phyloP scores from a whole-genome alignment of 2,888 invertebrate species.

The Ophioninae sp. region DNA sequence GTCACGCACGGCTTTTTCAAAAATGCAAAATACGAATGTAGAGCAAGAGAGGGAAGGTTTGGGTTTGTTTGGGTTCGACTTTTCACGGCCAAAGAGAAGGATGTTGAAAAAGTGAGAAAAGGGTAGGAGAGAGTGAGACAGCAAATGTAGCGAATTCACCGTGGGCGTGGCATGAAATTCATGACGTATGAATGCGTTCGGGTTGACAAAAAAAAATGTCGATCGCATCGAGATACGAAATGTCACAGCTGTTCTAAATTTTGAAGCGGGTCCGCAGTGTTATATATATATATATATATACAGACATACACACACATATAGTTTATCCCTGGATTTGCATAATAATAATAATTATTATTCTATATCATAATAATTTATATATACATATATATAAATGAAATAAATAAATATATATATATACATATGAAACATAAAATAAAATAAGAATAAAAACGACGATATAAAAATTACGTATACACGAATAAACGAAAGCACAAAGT shows the following conservation, averaged over 20 bases:
- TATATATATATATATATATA: not conserved
- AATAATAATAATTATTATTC: not conserved
- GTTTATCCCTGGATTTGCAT: not conserved
- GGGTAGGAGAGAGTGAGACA: not conserved
- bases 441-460: too few species aligned
- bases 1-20: too few species aligned
- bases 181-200: not conserved
- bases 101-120: too few species aligned
- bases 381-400: not conserved
- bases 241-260: not conserved
- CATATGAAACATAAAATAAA: not conserved
- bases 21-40: too few species aligned
- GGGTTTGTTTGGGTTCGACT: too few species aligned
- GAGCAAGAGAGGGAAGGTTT: too few species aligned
- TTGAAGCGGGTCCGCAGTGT: not conserved
- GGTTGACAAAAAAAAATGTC: not conserved
- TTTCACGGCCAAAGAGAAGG: too few species aligned
- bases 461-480: too few species aligned
- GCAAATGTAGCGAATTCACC: slow-evolving; percentile 30
- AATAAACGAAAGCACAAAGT: too few species aligned
- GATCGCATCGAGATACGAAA: not conserved
- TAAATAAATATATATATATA: not conserved
- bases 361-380: not conserved
- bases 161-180: slow-evolving; percentile 56
- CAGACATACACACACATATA: not conserved